Conservation (phyloP, 2,888 invertebrate genomes). For the Hypomecis atomaria region DNA sequence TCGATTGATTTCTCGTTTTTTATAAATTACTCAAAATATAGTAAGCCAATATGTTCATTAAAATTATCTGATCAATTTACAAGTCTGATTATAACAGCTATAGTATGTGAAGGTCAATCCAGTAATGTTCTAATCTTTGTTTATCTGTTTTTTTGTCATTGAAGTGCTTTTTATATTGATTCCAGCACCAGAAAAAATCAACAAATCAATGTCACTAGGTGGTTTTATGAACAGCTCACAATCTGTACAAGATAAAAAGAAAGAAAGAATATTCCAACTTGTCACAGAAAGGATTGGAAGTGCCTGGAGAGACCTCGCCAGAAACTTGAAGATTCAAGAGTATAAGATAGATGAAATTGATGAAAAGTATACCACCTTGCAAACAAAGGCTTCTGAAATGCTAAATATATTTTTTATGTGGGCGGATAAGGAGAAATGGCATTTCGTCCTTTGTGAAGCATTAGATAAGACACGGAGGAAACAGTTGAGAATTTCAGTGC, state of each 20-base stretch:
- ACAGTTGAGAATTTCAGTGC: conserved; percentile 64
- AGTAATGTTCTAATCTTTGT: too few species aligned
- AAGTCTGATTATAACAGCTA: too few species aligned
- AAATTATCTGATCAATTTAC: too few species aligned
- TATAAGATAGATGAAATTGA: conserved; percentile 69
- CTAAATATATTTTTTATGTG: conserved; percentile 58
- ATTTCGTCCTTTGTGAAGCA: conserved; percentile 68
- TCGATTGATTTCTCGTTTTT: too few species aligned
- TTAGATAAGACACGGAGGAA: conserved; percentile 67
- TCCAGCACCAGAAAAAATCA: conserved; percentile 47
- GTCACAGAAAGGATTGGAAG: conserved; percentile 68
- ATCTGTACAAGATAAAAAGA: conserved; percentile 51
- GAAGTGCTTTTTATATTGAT: conserved; percentile 17
- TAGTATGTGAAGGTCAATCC: too few species aligned
- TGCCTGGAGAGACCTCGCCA: conserved; percentile 70
- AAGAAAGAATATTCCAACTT: conserved; percentile 61
- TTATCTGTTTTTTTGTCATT: too few species aligned
- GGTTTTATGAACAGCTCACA: conserved; percentile 48
- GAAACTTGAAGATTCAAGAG: conserved; percentile 69
- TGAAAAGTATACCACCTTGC: conserved; percentile 47
- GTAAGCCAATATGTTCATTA: too few species aligned
- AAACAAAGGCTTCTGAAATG: conserved; percentile 60
- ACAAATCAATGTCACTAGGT: conserved; percentile 39
- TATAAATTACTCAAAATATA: too few species aligned
- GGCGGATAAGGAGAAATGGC: conserved; percentile 71